Evolutionary conservation across 2,113 vertebrate genomes (phyloP).

Genomic region (Cololabis saira): DNA sequence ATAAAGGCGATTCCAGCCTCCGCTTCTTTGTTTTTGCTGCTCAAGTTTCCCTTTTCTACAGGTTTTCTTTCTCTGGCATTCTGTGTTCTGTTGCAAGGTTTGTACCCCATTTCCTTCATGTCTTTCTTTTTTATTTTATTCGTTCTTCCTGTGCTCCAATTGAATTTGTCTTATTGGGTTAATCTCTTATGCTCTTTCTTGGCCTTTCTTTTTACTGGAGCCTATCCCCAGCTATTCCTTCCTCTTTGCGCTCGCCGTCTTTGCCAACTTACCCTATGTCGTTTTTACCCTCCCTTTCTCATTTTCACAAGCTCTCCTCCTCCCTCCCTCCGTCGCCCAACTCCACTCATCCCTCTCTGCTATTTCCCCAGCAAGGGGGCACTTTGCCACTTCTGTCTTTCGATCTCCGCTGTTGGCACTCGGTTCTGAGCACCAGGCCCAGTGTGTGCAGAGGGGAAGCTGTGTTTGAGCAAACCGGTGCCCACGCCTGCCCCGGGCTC

Average conservation of each 20-base stretch:
- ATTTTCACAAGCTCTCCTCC: slow-evolving; percentile 18
- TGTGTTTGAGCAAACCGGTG: slow-evolving; percentile 82
- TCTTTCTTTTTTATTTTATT: slow-evolving; percentile 23
- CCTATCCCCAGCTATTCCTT: slow-evolving; percentile 43
- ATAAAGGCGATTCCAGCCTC: slow-evolving; percentile 51
- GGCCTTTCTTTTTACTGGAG: slow-evolving; percentile 43
- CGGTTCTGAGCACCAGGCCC: slow-evolving; percentile 73
- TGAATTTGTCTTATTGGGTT: slow-evolving; percentile 64
- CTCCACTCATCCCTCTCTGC: slow-evolving; percentile 62
- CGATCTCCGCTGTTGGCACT: slow-evolving; percentile 82
- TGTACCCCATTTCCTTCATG: slow-evolving; percentile 56
- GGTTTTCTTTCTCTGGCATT: slow-evolving; percentile 42
- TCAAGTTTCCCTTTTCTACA: slow-evolving; percentile 58
- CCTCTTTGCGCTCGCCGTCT: slow-evolving; percentile 42
- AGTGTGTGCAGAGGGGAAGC: slow-evolving; percentile 73
- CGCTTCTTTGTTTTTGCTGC: slow-evolving; percentile 59
- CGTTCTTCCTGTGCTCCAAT: slow-evolving; percentile 34
- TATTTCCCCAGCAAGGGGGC: slow-evolving; percentile 72
- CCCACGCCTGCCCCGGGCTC: slow-evolving; percentile 74
- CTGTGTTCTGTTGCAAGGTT: slow-evolving; percentile 53
- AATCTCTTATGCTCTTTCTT: slow-evolving; percentile 61
- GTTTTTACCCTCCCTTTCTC: slow-evolving; percentile 41
- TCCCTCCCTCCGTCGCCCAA: slow-evolving; percentile 16
- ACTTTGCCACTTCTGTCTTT: slow-evolving; percentile 79
- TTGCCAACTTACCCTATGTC: slow-evolving; percentile 52